Evolutionary conservation across 2,113 vertebrate species (phyloP).

Genomic region (Noturus placidus): DNA sequence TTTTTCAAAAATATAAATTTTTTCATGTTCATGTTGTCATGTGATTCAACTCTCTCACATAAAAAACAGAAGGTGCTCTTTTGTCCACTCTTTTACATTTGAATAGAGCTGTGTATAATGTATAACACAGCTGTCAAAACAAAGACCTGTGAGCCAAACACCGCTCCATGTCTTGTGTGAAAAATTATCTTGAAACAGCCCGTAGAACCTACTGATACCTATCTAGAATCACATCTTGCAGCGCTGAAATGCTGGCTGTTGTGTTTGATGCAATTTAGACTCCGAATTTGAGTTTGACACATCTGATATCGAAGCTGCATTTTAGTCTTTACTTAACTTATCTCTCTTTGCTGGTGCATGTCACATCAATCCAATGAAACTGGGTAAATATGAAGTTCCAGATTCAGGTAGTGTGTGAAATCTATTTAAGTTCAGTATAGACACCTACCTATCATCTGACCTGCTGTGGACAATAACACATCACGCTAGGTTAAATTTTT

Average conservation of each 20-base stretch:
- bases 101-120: neutral
- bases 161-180: neutral
- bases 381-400: neutral
- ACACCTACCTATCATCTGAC: neutral
- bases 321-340: neutral
- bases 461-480: neutral
- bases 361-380: neutral
- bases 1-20: too few species aligned
- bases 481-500: too few species aligned
- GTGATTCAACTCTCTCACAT: neutral
- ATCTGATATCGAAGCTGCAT: neutral
- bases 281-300: neutral
- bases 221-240: slow-evolving; percentile 1
- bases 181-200: neutral
- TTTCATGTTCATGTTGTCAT: too few species aligned
- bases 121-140: neutral
- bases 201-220: neutral
- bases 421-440: neutral
- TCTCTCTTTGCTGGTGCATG: neutral
- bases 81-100: neutral
- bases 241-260: neutral
- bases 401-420: neutral
- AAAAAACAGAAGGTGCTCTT: neutral
- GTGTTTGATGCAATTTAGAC: neutral
- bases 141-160: neutral